A percentile compares a stretch with the other conserved stretches of the same genome.
phyloP scores from a whole-genome alignment of 2,797 vertebrate species.

The Psittacula echo region DNA sequence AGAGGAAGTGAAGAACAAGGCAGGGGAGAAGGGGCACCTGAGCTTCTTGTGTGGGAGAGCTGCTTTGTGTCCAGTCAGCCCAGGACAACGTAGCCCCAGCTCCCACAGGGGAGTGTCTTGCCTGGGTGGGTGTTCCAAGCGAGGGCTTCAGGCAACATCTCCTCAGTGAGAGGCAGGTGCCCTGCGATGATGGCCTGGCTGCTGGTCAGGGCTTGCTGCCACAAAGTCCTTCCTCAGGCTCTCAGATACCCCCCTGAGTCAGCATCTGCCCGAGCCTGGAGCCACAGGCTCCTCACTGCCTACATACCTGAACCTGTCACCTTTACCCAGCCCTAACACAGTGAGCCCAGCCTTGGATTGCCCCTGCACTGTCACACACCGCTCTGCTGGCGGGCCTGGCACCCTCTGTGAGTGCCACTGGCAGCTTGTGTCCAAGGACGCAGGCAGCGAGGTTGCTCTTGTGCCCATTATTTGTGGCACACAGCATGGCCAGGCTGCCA shows the following conservation, averaged over 20 bases:
- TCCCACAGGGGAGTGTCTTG: neutral
- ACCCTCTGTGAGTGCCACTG: neutral
- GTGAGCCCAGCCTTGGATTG: neutral
- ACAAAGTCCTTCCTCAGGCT: neutral
- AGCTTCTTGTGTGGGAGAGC: neutral
- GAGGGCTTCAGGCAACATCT: neutral
- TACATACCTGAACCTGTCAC: conserved; percentile 58
- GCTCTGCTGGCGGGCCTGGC: neutral
- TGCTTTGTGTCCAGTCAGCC: neutral
- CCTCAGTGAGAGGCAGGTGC: neutral
- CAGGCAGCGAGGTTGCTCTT: neutral
- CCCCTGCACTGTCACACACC: neutral
- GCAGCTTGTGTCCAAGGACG: neutral
- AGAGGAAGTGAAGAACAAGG: neutral
- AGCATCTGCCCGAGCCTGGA: conserved; percentile 8
- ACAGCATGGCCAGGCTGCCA: neutral
- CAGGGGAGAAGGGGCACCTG: accelerated
- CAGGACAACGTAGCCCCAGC: accelerated
- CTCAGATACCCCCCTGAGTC: neutral
- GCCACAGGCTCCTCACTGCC: neutral
- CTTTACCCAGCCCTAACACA: neutral
- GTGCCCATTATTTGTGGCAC: accelerated
- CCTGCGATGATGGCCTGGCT: neutral
- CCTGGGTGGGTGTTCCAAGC: accelerated
- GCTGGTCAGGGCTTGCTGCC: conserved; percentile 16